Evolutionary conservation across 2,113 vertebrate genomes (phyloP).

Genomic region (Elanoides forficatus): DNA sequence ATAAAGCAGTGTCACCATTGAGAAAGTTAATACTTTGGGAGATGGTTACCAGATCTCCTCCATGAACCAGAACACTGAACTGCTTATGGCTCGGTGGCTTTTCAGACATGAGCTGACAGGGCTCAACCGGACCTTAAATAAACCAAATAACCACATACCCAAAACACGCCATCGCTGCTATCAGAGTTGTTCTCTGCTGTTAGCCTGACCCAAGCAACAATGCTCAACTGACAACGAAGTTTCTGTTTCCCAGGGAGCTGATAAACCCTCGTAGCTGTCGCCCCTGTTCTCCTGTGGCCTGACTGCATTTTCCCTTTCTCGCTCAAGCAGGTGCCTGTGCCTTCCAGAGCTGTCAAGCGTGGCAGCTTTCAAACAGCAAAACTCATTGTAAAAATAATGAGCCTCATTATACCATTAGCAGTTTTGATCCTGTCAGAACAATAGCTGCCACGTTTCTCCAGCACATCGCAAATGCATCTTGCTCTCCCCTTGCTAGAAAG

Average conservation of each 20-base stretch:
- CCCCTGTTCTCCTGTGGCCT: not conserved
- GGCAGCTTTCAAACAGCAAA: not conserved
- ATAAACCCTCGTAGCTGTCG: not conserved
- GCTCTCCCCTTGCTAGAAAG: not conserved
- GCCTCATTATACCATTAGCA: not conserved
- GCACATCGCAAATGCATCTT: not conserved
- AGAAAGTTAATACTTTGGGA: not conserved
- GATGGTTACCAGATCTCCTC: not conserved
- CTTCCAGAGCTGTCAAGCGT: not conserved
- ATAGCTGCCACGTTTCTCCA: not conserved
- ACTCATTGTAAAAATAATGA: not conserved
- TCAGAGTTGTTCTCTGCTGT: not conserved
- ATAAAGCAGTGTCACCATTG: not conserved
- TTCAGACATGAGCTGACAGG: not conserved
- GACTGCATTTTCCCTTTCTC: not conserved
- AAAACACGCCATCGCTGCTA: not conserved
- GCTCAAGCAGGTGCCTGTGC: not conserved
- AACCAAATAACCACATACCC: not conserved
- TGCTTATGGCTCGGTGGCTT: not conserved
- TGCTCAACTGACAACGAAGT: not conserved
- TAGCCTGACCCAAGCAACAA: not conserved
- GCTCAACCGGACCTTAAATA: not conserved
- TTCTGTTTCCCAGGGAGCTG: not conserved
- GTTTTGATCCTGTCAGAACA: not conserved
- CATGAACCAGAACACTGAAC: not conserved